Evolutionary conservation across 2,888 invertebrate genomes (phyloP).

Genomic region (Ceriagrion tenellum): DNA sequence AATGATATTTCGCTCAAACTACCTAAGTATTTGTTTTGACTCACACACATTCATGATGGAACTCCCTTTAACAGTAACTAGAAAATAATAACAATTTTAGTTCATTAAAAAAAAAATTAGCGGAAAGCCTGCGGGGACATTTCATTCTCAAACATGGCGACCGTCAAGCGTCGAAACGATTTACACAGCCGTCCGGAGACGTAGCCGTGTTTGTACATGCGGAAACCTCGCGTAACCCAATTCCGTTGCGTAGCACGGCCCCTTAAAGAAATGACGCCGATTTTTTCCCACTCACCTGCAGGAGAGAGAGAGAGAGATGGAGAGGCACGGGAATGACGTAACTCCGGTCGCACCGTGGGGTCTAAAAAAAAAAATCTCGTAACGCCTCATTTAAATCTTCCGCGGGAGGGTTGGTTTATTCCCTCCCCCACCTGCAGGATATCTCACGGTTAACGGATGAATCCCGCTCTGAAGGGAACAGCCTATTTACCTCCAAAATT

Average conservation of each 20-base stretch:
- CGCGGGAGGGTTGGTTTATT: not conserved
- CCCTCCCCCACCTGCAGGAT: not conserved
- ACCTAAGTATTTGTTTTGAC: too few species aligned
- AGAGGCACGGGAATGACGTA: not conserved
- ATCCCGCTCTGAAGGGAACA: not conserved
- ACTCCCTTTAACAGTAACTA: not conserved
- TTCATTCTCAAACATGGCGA: conserved; percentile 16
- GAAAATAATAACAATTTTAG: not conserved
- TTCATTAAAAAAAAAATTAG: not conserved
- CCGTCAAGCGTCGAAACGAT: not conserved
- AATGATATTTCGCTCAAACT: too few species aligned
- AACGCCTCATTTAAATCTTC: conserved; percentile 21
- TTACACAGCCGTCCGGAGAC: not conserved
- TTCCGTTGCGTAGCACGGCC: not conserved
- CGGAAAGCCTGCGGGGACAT: not conserved
- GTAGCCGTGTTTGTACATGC: not conserved
- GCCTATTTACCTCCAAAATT: not conserved
- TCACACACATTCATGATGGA: too few species aligned
- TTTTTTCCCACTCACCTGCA: not conserved
- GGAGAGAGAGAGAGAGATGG: not conserved
- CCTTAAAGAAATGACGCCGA: not conserved
- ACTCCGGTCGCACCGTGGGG: not conserved
- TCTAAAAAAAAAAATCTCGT: not conserved
- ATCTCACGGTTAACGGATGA: conserved; percentile 18
- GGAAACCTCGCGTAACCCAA: not conserved